Conservation (phyloP, 1,140 invertebrate genomes). For the Drosophila lowei region DNA sequence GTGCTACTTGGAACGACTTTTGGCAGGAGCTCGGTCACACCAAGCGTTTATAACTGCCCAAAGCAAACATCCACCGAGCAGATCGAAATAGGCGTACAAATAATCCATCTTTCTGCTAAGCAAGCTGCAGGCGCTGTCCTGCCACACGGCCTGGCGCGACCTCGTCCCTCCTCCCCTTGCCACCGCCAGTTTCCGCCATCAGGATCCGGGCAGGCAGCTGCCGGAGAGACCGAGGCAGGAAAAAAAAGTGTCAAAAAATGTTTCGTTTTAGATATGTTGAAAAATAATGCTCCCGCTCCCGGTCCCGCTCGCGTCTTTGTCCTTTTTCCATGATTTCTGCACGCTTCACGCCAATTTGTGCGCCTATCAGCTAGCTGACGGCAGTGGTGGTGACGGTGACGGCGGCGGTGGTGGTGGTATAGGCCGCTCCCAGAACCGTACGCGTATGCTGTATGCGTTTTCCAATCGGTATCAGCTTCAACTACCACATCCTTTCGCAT, state of each 20-base stretch:
- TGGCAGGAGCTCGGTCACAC: slow-evolving; percentile 63
- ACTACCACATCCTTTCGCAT: slow-evolving; percentile 51
- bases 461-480: background rate
- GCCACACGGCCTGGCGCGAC: slow-evolving; percentile 21
- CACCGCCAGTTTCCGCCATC: slow-evolving; percentile 11
- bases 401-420: background rate
- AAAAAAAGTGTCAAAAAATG: slow-evolving; percentile 80
- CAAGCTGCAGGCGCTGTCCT: slow-evolving; percentile 58
- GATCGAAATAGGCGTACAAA: slow-evolving; percentile 79
- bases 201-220: slow-evolving; percentile 48
- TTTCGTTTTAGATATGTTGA: slow-evolving; percentile 79
- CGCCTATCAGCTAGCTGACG: slow-evolving; percentile 65
- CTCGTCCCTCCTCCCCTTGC: slow-evolving; percentile 37
- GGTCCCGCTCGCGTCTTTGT: slow-evolving; percentile 43
- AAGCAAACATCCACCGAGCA: slow-evolving; percentile 82
- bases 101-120: slow-evolving; percentile 79
- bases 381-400: background rate
- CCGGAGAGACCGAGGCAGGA: slow-evolving; percentile 14
- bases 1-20: background rate
- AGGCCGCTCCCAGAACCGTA: background rate
- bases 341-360: slow-evolving; percentile 79
- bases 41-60: slow-evolving; percentile 79
- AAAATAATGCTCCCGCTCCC: slow-evolving; percentile 62
- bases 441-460: slow-evolving; percentile 4
- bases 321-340: slow-evolving; percentile 69